phyloP scores from a whole-genome alignment of 2,888 invertebrate genomes.

The Drosophila affinis region DNA sequence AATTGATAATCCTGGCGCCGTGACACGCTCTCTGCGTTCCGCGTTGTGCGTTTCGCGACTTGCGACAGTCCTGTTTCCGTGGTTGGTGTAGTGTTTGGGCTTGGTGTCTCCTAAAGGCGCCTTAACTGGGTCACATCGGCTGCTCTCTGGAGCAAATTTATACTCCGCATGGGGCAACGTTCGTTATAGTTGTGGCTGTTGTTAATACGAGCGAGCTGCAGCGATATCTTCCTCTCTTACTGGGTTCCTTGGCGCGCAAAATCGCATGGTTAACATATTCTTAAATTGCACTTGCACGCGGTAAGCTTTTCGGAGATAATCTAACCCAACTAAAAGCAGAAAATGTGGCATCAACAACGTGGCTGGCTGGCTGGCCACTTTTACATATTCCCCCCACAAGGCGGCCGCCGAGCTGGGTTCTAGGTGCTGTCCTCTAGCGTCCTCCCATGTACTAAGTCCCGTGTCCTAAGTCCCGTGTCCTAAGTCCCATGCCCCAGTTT shows the following conservation, averaged over 20 bases:
- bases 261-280: conserved; percentile 54
- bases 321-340: conserved; percentile 34
- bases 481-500: conserved; percentile 44
- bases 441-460: conserved; percentile 13
- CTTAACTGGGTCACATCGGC: conserved; percentile 74
- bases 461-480: conserved; percentile 23
- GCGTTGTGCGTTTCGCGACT: conserved; percentile 3
- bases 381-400: conserved; percentile 66
- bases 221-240: conserved; percentile 28
- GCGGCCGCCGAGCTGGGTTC: conserved; percentile 35
- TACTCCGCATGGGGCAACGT: conserved; percentile 31
- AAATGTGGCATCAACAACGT: conserved; percentile 49
- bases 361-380: conserved; percentile 28
- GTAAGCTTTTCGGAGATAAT: conserved; percentile 38
- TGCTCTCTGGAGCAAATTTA: conserved; percentile 24
- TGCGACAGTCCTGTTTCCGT: conserved; percentile 24
- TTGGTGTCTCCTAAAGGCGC: conserved; percentile 44
- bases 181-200: conserved; percentile 20
- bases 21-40: conserved; percentile 24
- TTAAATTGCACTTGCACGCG: conserved; percentile 40
- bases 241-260: conserved; percentile 34
- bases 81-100: conserved; percentile 18
- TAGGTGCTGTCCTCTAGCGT: neutral
- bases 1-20: conserved; percentile 69
- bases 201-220: conserved; percentile 46